Evolutionary conservation across 2,888 invertebrate genomes (phyloP), one percentile per base, ranked within the genome.

Genomic region (Lamellibrachia columna): DNA sequence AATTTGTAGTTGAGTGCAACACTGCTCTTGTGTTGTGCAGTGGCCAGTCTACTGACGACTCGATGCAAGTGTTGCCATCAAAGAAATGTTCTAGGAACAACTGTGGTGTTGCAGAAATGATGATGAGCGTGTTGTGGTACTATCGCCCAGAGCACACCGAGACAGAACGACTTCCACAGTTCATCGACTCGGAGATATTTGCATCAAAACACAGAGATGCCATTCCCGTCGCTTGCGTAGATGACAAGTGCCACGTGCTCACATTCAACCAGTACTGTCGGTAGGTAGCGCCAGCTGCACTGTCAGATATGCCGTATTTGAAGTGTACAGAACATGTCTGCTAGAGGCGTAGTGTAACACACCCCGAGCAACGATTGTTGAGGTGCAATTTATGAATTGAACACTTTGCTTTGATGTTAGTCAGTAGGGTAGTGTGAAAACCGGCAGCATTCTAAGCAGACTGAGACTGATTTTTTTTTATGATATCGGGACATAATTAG

Each of bases 71-170:
- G 22, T 75, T 75, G 15, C 75, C n/a, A 15, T 6, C 75, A 22
- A 75, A 11, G 22, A 22, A 22, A 75, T 22, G 75, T 75, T n/a
- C 75, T 75, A 75, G 75, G 75, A 75, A 75, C 75, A 75, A 22
- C 92, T 92, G 15, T 93, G 90, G 93, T 93, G 93, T 96, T 96
- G 0, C 96, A 98, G 99, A 99, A 97, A 99, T 99, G 98, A 99
- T 99, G 98, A 98, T 99, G 97, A 98, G 98, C 4, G 97, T 99
- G 93, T 97, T 99, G 94, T 99, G 99, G 99, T 99, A 99, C 97
- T 99, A 99, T 97, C 98, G 99, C 95, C 99, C 99, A 0, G 99
- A 99, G 97, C 99, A 99, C 97, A 99, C 99, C 28, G 99, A 99
- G 96, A 94, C 94, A 95, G 99, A 99, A 53, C 97, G 98, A 58